Evolutionary conservation across 1,140 invertebrate genomes (phyloP).

Genomic region (Drosophila nasuta): DNA sequence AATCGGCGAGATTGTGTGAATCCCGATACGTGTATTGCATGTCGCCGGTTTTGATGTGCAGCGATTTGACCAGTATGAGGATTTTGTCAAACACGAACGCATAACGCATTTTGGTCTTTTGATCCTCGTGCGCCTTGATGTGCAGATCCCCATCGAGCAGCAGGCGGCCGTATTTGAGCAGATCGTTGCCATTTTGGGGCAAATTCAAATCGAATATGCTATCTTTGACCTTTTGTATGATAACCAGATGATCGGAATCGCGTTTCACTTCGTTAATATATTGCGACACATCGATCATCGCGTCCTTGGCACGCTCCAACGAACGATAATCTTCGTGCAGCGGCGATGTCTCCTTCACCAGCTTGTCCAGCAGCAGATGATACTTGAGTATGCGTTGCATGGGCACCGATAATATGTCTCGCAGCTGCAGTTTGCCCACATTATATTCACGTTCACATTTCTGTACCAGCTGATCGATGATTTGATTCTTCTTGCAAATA

Average conservation of each 20-base stretch:
- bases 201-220: slow-evolving; percentile 92
- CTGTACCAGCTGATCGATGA: slow-evolving; percentile 85
- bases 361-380: slow-evolving; percentile 95
- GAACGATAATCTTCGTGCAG: slow-evolving; percentile 94
- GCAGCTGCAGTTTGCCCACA: slow-evolving; percentile 96
- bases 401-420: slow-evolving; percentile 97
- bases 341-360: slow-evolving; percentile 95
- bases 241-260: slow-evolving; percentile 96
- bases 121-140: slow-evolving; percentile 95
- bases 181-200: slow-evolving; percentile 90
- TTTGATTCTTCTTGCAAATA: slow-evolving; percentile 87
- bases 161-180: slow-evolving; percentile 95
- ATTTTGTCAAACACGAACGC: slow-evolving; percentile 99
- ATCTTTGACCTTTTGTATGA: slow-evolving; percentile 95
- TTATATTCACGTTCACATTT: slow-evolving; percentile 96
- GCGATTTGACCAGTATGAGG: slow-evolving; percentile 96
- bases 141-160: slow-evolving; percentile 97
- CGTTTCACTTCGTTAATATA: slow-evolving; percentile 99
- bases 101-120: slow-evolving; percentile 93
- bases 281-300: slow-evolving; percentile 98
- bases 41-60: slow-evolving; percentile 89
- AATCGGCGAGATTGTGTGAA: slow-evolving; percentile 93
- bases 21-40: slow-evolving; percentile 97
- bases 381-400: slow-evolving; percentile 99
- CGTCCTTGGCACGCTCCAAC: slow-evolving; percentile 95